Evolutionary conservation across 2,797 vertebrate species (phyloP).

Genomic region (Malacoctenus gilli): DNA sequence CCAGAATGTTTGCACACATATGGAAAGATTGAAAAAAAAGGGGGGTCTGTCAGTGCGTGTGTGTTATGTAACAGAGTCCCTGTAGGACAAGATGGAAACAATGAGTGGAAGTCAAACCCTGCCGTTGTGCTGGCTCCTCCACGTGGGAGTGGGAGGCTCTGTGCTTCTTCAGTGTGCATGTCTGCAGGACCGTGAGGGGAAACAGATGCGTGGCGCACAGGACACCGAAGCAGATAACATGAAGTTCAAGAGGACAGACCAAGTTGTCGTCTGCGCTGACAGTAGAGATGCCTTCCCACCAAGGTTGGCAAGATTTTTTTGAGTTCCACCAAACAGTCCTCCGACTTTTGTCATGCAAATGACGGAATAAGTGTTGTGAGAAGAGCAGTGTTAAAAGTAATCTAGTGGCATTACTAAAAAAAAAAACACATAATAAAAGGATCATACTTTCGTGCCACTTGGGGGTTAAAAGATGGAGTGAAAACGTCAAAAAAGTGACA

Average conservation of each 20-base stretch:
- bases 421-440: no score
- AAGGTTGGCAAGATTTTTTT: neutral
- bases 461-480: no score
- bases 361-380: no score
- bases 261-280: slow-evolving; percentile 18
- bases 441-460: no score
- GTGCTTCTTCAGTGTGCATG: slow-evolving; percentile 48
- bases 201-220: neutral
- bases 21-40: no score
- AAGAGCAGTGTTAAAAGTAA: no score
- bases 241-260: neutral
- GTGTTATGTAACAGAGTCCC: slow-evolving; percentile 39
- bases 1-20: neutral
- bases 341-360: no score
- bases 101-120: slow-evolving; percentile 36
- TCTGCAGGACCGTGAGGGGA: slow-evolving; percentile 48
- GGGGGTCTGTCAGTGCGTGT: slow-evolving; percentile 30
- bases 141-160: slow-evolving; percentile 22
- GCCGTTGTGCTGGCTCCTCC: slow-evolving; percentile 25
- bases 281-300: no score
- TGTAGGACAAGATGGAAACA: slow-evolving; percentile 47
- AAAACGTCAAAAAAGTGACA: no score
- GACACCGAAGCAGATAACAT: neutral
- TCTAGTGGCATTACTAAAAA: no score
- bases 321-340: no score